A percentile compares a stretch with the other conserved stretches of the same genome.
Conservation (phyloP, 2,113 vertebrate species). For the Halcyon malimbica region DNA sequence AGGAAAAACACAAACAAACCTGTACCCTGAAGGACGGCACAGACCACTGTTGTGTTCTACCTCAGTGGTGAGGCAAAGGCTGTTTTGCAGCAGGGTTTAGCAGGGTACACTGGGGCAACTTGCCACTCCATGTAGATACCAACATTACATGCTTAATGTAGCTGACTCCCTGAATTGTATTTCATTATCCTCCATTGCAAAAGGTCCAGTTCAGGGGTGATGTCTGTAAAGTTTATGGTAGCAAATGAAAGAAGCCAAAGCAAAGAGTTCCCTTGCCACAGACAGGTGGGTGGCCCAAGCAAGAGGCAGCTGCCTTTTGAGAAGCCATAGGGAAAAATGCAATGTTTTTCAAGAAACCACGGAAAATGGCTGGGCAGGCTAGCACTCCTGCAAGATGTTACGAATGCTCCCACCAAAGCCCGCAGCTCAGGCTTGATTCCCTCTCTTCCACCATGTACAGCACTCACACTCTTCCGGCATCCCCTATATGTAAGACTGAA, state of each 20-base stretch:
- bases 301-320: background rate
- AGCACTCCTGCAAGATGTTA: background rate
- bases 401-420: rapidly evolving
- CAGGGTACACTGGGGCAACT: background rate
- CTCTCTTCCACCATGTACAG: background rate
- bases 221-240: background rate
- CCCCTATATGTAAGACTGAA: background rate
- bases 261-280: background rate
- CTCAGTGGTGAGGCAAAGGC: background rate
- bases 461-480: background rate
- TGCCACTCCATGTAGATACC: background rate
- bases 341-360: background rate
- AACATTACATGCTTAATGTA: background rate
- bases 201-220: background rate
- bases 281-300: background rate
- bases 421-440: background rate
- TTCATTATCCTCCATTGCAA: background rate
- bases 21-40: background rate
- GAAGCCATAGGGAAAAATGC: background rate
- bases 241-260: background rate
- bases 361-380: background rate
- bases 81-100: background rate
- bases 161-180: background rate
- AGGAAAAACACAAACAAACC: background rate
- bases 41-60: rapidly evolving